Conservation (phyloP, 1,140 invertebrate genomes). For the Maniola jurtina region DNA sequence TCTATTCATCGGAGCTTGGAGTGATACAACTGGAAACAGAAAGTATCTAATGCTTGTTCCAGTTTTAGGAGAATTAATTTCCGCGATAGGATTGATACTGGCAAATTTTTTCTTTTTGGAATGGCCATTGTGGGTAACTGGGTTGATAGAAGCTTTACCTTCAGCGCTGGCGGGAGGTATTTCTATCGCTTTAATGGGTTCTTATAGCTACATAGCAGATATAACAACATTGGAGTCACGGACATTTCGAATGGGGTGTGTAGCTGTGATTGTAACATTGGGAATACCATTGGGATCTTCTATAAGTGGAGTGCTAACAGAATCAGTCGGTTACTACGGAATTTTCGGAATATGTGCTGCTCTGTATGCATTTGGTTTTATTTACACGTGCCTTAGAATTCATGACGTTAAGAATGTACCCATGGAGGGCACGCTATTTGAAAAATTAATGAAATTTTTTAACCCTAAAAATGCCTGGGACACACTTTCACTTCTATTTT, state of each 20-base stretch:
- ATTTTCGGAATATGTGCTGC: conserved; percentile 59
- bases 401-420: conserved; percentile 49
- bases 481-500: conserved; percentile 70
- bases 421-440: conserved; percentile 42
- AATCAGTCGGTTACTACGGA: conserved; percentile 71
- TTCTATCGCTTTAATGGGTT: conserved; percentile 78
- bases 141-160: conserved; percentile 75
- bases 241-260: conserved; percentile 79
- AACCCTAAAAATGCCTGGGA: conserved; percentile 70
- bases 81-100: conserved; percentile 71
- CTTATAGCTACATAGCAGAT: conserved; percentile 80
- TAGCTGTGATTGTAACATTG: conserved; percentile 77
- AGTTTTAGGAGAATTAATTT: conserved; percentile 77
- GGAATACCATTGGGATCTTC: conserved; percentile 68
- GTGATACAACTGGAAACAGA: conserved; percentile 79
- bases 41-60: conserved; percentile 80
- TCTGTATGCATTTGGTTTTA: conserved; percentile 58
- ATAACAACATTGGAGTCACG: conserved; percentile 78
- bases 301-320: conserved; percentile 68
- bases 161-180: conserved; percentile 77
- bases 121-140: conserved; percentile 78
- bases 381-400: conserved; percentile 60
- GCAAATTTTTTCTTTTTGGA: conserved; percentile 76
- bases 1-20: conserved; percentile 82
- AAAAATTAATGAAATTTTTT: conserved; percentile 64